These are phyloP conservation scores for Anthopleura sola DNA, from an alignment of 64 coral and sea anemone genomes.

Conservation along the genomic window DNA sequence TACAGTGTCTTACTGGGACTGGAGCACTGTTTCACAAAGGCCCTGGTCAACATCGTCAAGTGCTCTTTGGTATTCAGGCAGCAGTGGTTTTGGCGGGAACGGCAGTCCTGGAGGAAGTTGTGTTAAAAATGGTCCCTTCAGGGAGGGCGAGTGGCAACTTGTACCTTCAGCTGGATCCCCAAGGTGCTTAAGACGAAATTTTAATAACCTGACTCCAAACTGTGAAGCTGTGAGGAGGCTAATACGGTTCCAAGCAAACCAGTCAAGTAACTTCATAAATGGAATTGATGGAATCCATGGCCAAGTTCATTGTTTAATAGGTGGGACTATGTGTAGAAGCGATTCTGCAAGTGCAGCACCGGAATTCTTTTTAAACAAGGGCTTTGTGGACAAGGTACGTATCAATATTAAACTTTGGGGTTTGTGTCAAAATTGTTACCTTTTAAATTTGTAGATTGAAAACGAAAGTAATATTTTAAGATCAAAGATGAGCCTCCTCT, in stretches of 20 bases:
- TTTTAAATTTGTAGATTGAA: too few relatives aligned
- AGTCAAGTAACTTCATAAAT: not conserved
- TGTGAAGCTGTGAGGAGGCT: not conserved
- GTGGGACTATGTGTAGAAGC: constrained; percentile 29
- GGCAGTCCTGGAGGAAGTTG: not conserved
- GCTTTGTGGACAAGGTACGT: constrained; percentile 34
- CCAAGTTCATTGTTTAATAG: constrained; percentile 33
- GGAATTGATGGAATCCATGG: constrained; percentile 32
- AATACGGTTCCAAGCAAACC: not conserved
- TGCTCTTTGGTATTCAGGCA: constrained; percentile 29
- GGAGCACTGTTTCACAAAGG: constrained; percentile 33
- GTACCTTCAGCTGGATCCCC: not conserved
- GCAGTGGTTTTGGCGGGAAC: constrained; percentile 44
- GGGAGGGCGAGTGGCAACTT: constrained; percentile 5
- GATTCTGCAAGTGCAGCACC: constrained; percentile 33
- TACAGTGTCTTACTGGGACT: constrained; percentile 64
- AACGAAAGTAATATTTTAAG: too few relatives aligned
- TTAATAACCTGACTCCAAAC: constrained; percentile 4
- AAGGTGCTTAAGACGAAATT: constrained; percentile 29
- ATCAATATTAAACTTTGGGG: too few relatives aligned
- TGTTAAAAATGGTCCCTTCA: constrained; percentile 50
- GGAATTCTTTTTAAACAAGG: constrained; percentile 57
- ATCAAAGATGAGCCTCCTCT: too few relatives aligned
- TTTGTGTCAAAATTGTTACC: too few relatives aligned
- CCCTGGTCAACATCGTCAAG: not conserved